Evolutionary conservation across 2,113 vertebrate species (phyloP).

Genomic region (Callaeas wilsoni): DNA sequence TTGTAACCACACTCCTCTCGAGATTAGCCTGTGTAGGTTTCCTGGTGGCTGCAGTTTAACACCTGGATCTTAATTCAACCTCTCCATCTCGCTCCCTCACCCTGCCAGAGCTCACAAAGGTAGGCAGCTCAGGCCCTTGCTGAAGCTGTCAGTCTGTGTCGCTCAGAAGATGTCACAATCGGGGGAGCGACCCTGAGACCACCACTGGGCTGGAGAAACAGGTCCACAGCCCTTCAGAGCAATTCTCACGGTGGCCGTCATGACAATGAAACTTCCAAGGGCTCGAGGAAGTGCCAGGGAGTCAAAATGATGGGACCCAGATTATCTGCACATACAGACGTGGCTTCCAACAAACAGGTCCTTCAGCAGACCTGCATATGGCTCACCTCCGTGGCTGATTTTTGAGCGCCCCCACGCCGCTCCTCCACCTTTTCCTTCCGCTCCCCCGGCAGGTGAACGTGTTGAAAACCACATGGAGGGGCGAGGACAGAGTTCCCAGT

Average conservation of each 20-base stretch:
- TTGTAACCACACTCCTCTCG: neutral
- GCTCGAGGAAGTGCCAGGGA: neutral
- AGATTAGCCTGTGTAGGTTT: neutral
- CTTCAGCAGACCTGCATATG: neutral
- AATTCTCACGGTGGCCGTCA: accelerated
- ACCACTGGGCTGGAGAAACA: neutral
- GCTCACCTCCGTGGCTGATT: neutral
- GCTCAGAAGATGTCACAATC: neutral
- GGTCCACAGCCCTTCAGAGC: neutral
- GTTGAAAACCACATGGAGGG: neutral
- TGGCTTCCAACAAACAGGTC: neutral
- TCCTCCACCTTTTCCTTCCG: neutral
- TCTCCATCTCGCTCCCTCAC: neutral
- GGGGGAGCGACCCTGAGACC: neutral
- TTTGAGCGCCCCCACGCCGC: accelerated
- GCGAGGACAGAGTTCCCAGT: neutral
- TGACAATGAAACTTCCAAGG: neutral
- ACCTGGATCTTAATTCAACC: neutral
- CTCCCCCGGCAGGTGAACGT: neutral
- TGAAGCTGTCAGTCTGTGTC: neutral
- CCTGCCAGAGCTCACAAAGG: neutral
- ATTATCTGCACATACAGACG: neutral
- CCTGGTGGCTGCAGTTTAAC: neutral
- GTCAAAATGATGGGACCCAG: too few relatives aligned
- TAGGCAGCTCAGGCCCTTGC: neutral